Conservation (phyloP, 2,797 vertebrate genomes). For the Gallirallus australis region DNA sequence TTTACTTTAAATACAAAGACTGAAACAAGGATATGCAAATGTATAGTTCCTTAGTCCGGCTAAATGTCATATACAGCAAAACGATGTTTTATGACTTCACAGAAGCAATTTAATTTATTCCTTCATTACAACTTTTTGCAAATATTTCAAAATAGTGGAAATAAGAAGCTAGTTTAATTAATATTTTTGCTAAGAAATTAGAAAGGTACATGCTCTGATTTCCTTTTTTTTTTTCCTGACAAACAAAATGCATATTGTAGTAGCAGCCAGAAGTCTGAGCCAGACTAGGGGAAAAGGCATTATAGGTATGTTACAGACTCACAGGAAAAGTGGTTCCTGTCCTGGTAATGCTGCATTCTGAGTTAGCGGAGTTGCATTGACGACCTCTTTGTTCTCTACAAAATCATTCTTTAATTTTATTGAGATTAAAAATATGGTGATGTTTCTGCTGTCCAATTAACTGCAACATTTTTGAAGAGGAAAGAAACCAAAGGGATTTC, state of each 20-base stretch:
- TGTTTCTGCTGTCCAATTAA: conserved; percentile 20
- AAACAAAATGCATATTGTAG: neutral
- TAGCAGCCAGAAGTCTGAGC: neutral
- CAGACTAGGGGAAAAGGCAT: neutral
- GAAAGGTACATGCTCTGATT: neutral
- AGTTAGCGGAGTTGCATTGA: neutral
- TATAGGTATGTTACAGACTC: neutral
- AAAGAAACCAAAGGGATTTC: conserved; percentile 29
- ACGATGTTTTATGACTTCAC: neutral
- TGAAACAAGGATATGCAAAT: conserved; percentile 25
- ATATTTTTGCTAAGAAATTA: neutral
- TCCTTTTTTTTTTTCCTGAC: neutral
- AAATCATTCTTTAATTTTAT: conserved; percentile 14
- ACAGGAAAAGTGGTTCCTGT: neutral
- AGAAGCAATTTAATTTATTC: neutral
- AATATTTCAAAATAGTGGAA: neutral
- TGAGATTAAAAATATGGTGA: conserved; percentile 10
- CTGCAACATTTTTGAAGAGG: neutral
- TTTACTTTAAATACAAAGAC: conserved; percentile 38
- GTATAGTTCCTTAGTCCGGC: neutral
- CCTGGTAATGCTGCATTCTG: neutral
- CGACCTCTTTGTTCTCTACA: neutral
- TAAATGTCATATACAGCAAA: neutral
- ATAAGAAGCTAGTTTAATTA: neutral
- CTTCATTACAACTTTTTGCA: neutral